These are phyloP conservation scores for Dendrocincla tyrannina DNA, from an alignment of 2,797 vertebrate species.

Conservation along the genomic window DNA sequence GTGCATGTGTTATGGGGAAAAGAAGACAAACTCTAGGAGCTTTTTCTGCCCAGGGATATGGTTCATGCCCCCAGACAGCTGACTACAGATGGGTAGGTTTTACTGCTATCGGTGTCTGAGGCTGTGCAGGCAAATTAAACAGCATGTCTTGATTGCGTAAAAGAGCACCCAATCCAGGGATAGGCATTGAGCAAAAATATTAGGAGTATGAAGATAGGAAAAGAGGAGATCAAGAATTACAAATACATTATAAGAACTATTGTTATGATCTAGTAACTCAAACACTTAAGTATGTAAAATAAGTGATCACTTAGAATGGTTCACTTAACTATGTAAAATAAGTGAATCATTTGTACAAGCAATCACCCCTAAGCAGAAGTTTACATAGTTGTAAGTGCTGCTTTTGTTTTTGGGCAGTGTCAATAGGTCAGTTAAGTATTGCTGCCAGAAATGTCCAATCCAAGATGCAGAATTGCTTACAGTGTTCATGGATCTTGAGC, in stretches of 20 bases:
- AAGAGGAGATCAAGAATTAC: not conserved
- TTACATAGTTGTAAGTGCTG: not conserved
- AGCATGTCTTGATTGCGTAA: not conserved
- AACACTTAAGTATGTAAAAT: not conserved
- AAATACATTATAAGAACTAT: not conserved
- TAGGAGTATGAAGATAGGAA: not conserved
- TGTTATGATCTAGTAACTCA: not conserved
- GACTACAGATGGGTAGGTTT: not conserved
- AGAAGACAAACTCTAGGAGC: not conserved
- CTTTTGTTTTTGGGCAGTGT: not conserved
- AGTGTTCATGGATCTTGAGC: not conserved
- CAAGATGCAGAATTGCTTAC: not conserved
- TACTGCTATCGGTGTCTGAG: not conserved
- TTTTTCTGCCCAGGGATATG: rapidly evolving
- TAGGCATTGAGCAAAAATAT: not conserved
- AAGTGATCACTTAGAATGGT: not conserved
- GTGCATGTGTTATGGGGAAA: not conserved
- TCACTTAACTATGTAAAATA: not conserved
- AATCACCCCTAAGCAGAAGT: not conserved
- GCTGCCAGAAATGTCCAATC: not conserved
- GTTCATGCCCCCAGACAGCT: not conserved
- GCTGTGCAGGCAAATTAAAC: not conserved
- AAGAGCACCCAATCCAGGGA: not conserved
- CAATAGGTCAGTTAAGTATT: not conserved
- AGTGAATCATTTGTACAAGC: not conserved